Evolutionary conservation across 2,113 vertebrate species (phyloP).

Genomic region (Cinclus cinclus): DNA sequence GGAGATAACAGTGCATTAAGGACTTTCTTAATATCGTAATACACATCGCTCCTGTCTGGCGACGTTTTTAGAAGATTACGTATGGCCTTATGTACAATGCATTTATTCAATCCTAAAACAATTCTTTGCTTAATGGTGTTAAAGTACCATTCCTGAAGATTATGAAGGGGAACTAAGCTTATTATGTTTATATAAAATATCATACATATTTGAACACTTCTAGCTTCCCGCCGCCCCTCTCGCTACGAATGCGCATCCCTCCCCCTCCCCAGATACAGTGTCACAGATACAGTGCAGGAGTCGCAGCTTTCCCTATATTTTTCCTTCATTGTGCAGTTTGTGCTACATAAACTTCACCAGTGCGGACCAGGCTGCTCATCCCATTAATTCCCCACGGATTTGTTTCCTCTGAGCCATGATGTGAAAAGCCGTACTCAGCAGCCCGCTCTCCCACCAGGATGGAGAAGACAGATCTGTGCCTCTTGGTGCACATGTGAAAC

Average conservation of each 20-base stretch:
- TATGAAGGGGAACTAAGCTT: conserved; percentile 75
- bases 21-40: conserved; percentile 80
- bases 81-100: conserved; percentile 86
- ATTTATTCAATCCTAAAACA: conserved; percentile 76
- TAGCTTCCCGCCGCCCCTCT: conserved; percentile 47
- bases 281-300: conserved; percentile 64
- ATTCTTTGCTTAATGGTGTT: conserved; percentile 69
- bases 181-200: conserved; percentile 74
- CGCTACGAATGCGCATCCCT: background rate
- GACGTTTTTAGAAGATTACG: conserved; percentile 78
- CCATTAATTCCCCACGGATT: background rate
- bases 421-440: background rate
- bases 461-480: background rate
- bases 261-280: conserved; percentile 52
- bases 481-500: background rate
- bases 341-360: conserved; percentile 55
- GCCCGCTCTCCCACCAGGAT: background rate
- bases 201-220: conserved; percentile 66
- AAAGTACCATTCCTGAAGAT: conserved; percentile 74
- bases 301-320: conserved; percentile 43
- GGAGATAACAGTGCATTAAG: conserved; percentile 91
- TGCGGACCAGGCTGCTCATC: background rate
- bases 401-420: background rate
- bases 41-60: conserved; percentile 73
- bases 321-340: conserved; percentile 71